Base-by-base conservation (phyloP, 1,140 invertebrate species). In the Lycorma delicatula region DNA sequence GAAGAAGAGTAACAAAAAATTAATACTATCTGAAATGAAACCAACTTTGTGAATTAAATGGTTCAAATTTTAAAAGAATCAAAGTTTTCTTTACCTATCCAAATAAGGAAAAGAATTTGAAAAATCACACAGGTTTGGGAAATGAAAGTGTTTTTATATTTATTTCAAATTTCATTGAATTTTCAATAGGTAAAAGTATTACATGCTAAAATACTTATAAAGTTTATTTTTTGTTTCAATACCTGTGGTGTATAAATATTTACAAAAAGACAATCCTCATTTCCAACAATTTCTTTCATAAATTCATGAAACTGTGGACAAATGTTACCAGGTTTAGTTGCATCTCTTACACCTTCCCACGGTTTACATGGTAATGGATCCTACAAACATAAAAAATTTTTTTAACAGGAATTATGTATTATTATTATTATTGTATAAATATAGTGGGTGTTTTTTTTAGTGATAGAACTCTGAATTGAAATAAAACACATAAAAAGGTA, bases 201-300 rank as follows among this genome's bases (percentile, higher is more conserved):
- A n/a, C n/a, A n/a, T n/a, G n/a, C n/a, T n/a, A n/a, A n/a, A n/a
- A n/a, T n/a, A n/a, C n/a, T n/a, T n/a, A n/a, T n/a, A n/a, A n/a
- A n/a, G n/a, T n/a, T n/a, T n/a, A n/a, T n/a, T n/a, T n/a, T n/a
- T n/a, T n/a, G n/a, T n/a, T n/a, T n/a, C n/a, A n/a, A n/a, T 22
- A 64, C 63, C 34, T 64, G 60, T 22, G 81, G 81, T 29, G 76
- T 69, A 67, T 81, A 83, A 20, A 84, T 74, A 63, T 83, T 83
- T 12, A 83, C 64, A 60, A 78, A 82, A 0, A 83, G 68, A 60
- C 82, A 84, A 65, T 84, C 80, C 66, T 83, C 81, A 16, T 47
- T 22, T 5, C 62, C 62, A 12, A 59, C 20, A 25, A 63, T 44
- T 20, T 23, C n/a, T 12, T 62, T 41, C 1, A 26, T 1, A 1